Evolutionary conservation across 2,113 vertebrate species (phyloP).

Genomic region (Malurus elegans): DNA sequence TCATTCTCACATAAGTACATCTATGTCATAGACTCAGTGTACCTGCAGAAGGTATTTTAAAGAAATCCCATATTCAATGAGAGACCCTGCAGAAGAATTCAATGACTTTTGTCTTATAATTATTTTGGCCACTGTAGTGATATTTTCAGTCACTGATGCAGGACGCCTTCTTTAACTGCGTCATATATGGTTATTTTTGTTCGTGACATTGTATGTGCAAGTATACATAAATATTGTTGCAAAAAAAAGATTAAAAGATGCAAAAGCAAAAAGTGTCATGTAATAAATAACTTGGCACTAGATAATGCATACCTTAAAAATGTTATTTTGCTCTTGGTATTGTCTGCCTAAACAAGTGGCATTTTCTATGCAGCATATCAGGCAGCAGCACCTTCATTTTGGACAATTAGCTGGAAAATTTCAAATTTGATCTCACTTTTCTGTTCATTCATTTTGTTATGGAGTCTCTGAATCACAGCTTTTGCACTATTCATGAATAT

Average conservation of each 20-base stretch:
- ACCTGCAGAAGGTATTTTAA: not conserved
- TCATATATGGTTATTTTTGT: not conserved
- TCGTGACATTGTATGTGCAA: not conserved
- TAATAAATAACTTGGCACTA: not conserved
- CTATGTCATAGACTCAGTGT: not conserved
- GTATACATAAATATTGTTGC: not conserved
- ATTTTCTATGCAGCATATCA: not conserved
- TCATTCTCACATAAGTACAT: not conserved
- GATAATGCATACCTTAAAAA: not conserved
- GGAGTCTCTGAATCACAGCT: not conserved
- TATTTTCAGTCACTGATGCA: not conserved
- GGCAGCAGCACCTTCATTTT: not conserved
- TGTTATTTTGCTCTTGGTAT: not conserved
- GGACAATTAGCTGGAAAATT: not conserved
- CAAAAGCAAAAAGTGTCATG: not conserved
- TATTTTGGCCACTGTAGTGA: not conserved
- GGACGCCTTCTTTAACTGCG: not conserved
- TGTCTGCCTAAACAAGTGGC: not conserved
- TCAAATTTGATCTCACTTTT: not conserved
- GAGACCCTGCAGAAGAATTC: not conserved
- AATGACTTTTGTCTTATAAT: not conserved
- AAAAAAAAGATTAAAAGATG: not conserved
- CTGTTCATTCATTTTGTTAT: not conserved
- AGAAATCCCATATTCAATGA: not conserved
- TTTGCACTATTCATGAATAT: not conserved